Evolutionary conservation across 1,140 invertebrate genomes (phyloP).

Genomic region (Meloidogyne chitwoodi): DNA sequence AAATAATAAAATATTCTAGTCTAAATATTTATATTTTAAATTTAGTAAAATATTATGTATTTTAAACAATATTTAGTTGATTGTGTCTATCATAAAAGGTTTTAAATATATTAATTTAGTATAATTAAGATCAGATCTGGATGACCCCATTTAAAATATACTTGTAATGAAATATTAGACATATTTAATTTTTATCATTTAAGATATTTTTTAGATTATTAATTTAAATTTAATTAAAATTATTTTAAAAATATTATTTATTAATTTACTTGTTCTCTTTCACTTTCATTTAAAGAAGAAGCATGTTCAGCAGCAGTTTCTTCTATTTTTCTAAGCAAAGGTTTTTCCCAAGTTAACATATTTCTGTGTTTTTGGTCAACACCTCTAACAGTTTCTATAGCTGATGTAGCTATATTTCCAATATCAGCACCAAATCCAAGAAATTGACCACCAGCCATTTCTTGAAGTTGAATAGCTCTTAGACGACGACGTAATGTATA

Average conservation of each 20-base stretch:
- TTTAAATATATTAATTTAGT: too few species aligned
- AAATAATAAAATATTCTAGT: too few species aligned
- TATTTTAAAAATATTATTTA: neutral
- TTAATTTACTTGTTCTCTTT: constrained; percentile 48
- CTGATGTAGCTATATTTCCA: constrained; percentile 54
- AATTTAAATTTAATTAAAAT: too few species aligned
- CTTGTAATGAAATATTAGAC: too few species aligned
- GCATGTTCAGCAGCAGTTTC: constrained; percentile 59
- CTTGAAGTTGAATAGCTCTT: constrained; percentile 41
- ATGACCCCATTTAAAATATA: too few species aligned
- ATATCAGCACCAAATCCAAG: constrained; percentile 57
- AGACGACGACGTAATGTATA: constrained; percentile 51
- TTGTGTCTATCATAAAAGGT: too few species aligned
- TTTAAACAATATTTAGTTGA: too few species aligned
- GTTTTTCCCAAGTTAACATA: constrained; percentile 60
- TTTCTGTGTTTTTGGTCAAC: constrained; percentile 57
- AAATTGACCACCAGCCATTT: constrained; percentile 59
- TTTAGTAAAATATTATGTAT: too few species aligned
- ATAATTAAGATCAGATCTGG: too few species aligned
- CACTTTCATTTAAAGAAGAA: constrained; percentile 53
- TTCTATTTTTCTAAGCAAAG: constrained; percentile 56
- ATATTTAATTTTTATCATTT: too few species aligned
- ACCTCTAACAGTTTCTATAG: constrained; percentile 58
- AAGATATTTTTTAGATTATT: too few species aligned
- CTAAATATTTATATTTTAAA: too few species aligned